Evolutionary conservation across 2,113 vertebrate species (phyloP).

Genomic region (Gasterosteus aculeatus): DNA sequence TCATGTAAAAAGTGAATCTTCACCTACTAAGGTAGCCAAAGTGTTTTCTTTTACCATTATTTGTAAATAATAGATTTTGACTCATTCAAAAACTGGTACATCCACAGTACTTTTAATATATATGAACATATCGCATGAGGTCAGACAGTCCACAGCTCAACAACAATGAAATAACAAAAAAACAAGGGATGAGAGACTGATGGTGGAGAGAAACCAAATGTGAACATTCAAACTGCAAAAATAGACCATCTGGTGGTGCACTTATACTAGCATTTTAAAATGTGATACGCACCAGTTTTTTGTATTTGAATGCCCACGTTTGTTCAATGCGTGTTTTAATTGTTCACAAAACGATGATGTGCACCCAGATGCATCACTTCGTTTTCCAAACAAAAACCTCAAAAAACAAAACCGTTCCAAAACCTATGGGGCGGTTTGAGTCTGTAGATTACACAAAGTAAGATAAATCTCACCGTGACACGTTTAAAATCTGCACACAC

Average conservation of each 20-base stretch:
- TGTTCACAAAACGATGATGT: neutral
- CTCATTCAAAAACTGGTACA: slow-evolving; percentile 6
- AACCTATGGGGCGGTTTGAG: neutral
- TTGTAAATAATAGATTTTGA: slow-evolving; percentile 26
- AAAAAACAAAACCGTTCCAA: neutral
- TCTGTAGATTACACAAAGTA: neutral
- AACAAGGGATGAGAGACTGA: neutral
- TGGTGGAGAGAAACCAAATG: neutral
- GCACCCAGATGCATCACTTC: slow-evolving; percentile 4
- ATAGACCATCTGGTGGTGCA: neutral
- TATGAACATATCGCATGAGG: slow-evolving; percentile 12
- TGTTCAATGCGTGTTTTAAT: neutral
- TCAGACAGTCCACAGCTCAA: slow-evolving; percentile 2
- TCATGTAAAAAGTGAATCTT: neutral
- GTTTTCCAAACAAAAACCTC: slow-evolving; percentile 2
- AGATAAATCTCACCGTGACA: slow-evolving; percentile 14
- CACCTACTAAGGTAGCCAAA: slow-evolving; percentile 4
- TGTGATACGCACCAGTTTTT: neutral
- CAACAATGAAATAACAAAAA: slow-evolving; percentile 20
- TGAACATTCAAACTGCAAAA: neutral
- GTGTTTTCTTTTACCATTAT: slow-evolving; percentile 19
- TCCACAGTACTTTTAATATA: slow-evolving; percentile 42
- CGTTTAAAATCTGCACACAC: slow-evolving; percentile 5
- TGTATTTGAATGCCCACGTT: slow-evolving; percentile 7
- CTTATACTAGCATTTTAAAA: neutral